A percentile compares a stretch with the other conserved stretches of the same genome.
phyloP scores from a whole-genome alignment of 2,797 vertebrate species.

The Tangara arthus region DNA sequence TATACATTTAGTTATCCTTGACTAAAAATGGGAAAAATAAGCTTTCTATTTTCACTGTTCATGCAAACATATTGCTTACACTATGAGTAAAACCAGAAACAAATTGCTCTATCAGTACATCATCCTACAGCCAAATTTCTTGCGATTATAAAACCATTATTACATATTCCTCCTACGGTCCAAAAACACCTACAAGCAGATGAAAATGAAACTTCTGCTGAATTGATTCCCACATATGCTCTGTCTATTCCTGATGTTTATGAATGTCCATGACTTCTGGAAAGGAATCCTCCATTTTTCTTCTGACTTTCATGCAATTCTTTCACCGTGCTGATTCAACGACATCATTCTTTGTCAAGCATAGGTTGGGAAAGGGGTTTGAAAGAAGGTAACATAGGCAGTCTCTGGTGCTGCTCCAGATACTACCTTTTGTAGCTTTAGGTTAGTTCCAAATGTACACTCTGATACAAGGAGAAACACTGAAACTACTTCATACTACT shows the following conservation, averaged over 20 bases:
- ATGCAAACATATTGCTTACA: slow-evolving; percentile 2
- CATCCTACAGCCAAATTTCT: slow-evolving; percentile 5
- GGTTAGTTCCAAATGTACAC: background rate
- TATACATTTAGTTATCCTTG: background rate
- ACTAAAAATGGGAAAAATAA: background rate
- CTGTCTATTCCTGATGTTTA: slow-evolving; percentile 22
- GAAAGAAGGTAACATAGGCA: accelerated
- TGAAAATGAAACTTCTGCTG: slow-evolving; percentile 37
- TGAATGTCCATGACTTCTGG: background rate
- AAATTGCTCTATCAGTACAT: background rate
- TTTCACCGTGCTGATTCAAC: accelerated
- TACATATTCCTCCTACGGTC: slow-evolving; percentile 43
- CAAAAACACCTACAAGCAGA: slow-evolving; percentile 9
- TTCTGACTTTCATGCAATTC: background rate
- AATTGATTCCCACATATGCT: background rate
- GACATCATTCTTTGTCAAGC: background rate
- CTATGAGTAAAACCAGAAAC: background rate
- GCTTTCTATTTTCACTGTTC: background rate
- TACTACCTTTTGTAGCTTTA: background rate
- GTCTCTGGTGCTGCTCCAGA: background rate
- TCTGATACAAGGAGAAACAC: background rate
- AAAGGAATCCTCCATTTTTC: background rate
- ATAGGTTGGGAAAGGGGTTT: background rate
- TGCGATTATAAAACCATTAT: slow-evolving; percentile 44
- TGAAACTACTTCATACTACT: background rate